These are phyloP conservation scores for Alaudala cheleensis DNA, from an alignment of 2,113 vertebrate genomes.

Conservation along the genomic window DNA sequence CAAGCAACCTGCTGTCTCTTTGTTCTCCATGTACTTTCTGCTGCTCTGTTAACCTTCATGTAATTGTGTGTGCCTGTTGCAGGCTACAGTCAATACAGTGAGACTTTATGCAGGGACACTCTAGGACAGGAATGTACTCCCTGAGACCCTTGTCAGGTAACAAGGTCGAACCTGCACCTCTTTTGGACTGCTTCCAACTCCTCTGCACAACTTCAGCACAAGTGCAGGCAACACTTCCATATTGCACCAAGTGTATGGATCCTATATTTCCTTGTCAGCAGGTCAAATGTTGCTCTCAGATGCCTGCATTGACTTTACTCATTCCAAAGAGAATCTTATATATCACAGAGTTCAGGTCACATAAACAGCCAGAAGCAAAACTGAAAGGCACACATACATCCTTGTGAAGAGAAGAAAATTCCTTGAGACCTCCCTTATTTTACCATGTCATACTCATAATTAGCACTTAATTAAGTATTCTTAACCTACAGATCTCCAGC, in stretches of 20 bases:
- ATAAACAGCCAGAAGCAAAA: background rate
- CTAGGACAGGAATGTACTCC: background rate
- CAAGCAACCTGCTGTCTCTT: background rate
- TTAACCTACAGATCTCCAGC: background rate
- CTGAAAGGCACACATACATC: background rate
- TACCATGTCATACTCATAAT: background rate
- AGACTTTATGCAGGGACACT: background rate
- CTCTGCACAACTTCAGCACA: background rate
- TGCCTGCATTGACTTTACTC: background rate
- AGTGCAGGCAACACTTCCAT: background rate
- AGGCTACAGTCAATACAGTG: background rate
- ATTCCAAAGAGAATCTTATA: background rate
- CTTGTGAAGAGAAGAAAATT: background rate
- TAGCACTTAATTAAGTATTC: background rate
- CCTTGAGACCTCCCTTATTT: background rate
- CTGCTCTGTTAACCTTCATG: background rate
- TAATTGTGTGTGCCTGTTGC: background rate
- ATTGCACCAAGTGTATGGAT: background rate
- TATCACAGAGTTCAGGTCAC: background rate
- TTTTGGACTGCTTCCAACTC: background rate
- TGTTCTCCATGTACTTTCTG: background rate
- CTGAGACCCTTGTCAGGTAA: background rate
- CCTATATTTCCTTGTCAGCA: constrained; percentile 10
- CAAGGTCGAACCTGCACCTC: background rate
- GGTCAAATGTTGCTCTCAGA: constrained; percentile 40